Evolutionary conservation across 2,797 vertebrate species (phyloP).

Genomic region (Oryzias dopingdopingensis): DNA sequence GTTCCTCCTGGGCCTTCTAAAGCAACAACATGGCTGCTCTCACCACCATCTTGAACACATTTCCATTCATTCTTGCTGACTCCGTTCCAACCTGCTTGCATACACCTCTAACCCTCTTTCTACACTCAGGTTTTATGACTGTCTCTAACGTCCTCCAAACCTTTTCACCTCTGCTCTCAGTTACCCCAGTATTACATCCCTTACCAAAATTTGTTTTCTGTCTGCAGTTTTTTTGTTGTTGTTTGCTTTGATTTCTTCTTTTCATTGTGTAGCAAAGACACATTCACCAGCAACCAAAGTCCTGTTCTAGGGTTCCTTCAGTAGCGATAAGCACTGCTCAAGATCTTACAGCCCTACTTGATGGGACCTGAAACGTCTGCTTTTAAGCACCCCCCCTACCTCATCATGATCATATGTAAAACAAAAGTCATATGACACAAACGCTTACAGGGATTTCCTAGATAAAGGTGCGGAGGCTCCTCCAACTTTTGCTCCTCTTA

Average conservation of each 20-base stretch:
- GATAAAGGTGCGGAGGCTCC: constrained; percentile 18
- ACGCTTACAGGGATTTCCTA: constrained; percentile 16
- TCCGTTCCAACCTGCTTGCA: too few relatives aligned
- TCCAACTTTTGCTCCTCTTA: constrained; percentile 9
- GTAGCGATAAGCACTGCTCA: constrained; percentile 4
- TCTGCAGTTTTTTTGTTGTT: background rate
- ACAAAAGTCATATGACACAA: constrained; percentile 19
- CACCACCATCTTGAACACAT: background rate
- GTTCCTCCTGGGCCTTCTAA: too few relatives aligned
- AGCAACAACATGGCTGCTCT: background rate
- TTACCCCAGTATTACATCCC: background rate
- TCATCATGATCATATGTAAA: background rate
- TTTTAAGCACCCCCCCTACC: constrained; percentile 39
- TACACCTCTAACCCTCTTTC: too few relatives aligned
- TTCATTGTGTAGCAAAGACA: too few relatives aligned
- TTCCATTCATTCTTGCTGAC: background rate
- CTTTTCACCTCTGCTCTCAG: background rate
- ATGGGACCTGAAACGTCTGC: constrained; percentile 24
- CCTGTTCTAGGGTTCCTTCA: too few relatives aligned
- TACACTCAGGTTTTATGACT: too few relatives aligned
- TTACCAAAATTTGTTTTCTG: background rate
- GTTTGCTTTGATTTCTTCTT: too few relatives aligned
- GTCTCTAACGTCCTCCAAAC: background rate
- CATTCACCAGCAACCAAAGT: too few relatives aligned
- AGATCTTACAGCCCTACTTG: constrained; percentile 3